Evolutionary conservation across 35 echinoderm and acorn worm genomes (phyloP).

Genomic region (Strongylocentrotus purpuratus): DNA sequence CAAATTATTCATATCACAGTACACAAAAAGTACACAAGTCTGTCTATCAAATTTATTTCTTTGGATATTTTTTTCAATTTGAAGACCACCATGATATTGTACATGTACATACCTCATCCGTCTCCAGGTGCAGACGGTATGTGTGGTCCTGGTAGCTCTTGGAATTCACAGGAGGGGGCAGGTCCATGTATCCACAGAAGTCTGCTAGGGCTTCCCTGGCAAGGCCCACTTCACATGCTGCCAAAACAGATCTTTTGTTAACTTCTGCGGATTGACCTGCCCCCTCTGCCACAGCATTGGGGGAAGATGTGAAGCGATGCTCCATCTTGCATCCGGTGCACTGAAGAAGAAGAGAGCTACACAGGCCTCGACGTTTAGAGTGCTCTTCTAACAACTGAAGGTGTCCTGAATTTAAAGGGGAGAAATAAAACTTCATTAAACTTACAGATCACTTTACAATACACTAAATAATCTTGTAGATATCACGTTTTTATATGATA

Average conservation of each 20-base stretch:
- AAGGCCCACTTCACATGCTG: not conserved
- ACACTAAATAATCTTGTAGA: not conserved
- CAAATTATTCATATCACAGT: not conserved
- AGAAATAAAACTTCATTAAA: not conserved
- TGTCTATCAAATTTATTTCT: not conserved
- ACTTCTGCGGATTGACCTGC: not conserved
- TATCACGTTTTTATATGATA: not conserved
- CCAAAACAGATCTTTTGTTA: not conserved
- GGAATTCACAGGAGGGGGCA: not conserved
- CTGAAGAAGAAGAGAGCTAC: not conserved
- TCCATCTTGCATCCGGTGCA: not conserved
- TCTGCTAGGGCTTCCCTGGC: not conserved
- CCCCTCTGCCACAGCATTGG: not conserved
- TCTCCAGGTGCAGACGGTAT: not conserved
- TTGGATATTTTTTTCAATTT: not conserved
- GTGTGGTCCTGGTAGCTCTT: not conserved
- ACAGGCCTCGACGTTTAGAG: not conserved
- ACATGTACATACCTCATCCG: not conserved
- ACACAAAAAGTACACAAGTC: not conserved
- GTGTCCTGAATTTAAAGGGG: not conserved
- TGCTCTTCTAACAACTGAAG: not conserved
- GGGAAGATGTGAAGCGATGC: not conserved
- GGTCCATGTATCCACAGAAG: not conserved
- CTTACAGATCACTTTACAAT: not conserved
- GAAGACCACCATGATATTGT: not conserved